Evolutionary conservation across 2,113 vertebrate genomes (phyloP).

Genomic region (Callaeas wilsoni): DNA sequence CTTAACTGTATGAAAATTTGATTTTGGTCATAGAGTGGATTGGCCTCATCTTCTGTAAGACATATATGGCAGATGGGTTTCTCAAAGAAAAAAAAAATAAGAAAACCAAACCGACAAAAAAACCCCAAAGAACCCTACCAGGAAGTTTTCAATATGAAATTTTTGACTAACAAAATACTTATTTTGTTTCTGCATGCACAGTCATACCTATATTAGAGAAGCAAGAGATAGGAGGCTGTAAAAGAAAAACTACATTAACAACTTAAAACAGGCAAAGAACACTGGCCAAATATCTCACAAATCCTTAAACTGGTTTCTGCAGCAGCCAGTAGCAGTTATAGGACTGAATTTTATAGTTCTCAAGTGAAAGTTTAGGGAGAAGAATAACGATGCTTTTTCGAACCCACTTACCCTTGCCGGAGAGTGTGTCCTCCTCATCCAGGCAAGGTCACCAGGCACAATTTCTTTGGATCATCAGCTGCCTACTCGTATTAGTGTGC

Average conservation of each 20-base stretch:
- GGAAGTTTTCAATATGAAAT: not conserved
- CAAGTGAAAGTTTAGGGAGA: not conserved
- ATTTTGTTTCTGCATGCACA: not conserved
- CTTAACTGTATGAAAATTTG: not conserved
- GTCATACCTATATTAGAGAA: not conserved
- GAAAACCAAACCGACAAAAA: not conserved
- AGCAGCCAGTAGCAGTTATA: not conserved
- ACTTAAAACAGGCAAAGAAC: not conserved
- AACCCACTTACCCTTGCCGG: not conserved
- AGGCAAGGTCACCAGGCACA: not conserved
- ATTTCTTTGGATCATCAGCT: not conserved
- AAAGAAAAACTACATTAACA: not conserved
- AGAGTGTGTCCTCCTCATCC: not conserved
- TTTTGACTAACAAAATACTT: not conserved
- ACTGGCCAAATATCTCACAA: not conserved
- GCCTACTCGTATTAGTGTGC: not conserved
- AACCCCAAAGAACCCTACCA: accelerated
- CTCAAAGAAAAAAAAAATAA: not conserved
- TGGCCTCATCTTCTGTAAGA: not conserved
- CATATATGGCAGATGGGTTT: not conserved
- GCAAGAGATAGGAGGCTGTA: not conserved
- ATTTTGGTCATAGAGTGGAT: not conserved
- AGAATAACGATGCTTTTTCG: not conserved
- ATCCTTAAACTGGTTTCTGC: not conserved
- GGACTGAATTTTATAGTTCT: not conserved